phyloP scores from a whole-genome alignment of 2,888 invertebrate genomes.

The Himalopsyche tibetana region DNA sequence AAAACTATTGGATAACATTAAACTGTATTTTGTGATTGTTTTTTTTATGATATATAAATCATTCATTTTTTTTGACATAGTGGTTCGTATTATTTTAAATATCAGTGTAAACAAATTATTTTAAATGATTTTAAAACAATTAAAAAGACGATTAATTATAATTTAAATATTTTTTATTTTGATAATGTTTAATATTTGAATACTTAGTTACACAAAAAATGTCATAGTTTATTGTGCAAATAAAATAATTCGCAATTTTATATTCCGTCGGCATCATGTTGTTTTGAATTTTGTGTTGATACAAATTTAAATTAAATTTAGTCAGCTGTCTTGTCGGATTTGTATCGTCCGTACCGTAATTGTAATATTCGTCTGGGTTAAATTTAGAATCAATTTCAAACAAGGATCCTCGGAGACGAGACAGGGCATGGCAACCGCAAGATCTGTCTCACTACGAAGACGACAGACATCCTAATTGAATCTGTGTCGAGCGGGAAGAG shows the following conservation, averaged over 20 bases:
- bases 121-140: background rate
- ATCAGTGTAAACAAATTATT: background rate
- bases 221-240: constrained; percentile 14
- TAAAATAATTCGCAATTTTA: background rate
- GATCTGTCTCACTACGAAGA: constrained; percentile 17
- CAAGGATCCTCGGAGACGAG: background rate
- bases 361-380: constrained; percentile 24
- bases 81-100: background rate
- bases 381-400: constrained; percentile 32
- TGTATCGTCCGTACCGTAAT: background rate
- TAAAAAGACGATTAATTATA: background rate
- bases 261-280: constrained; percentile 9
- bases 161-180: background rate
- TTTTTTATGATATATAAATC: constrained; percentile 1
- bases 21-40: constrained; percentile 8
- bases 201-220: background rate
- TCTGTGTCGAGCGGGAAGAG: constrained; percentile 26
- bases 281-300: background rate
- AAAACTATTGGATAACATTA: background rate
- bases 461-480: constrained; percentile 39
- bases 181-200: background rate
- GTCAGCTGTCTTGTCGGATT: background rate
- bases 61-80: background rate
- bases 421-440: constrained; percentile 20
- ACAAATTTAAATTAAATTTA: background rate